Percentiles rank a stretch among this genome's conserved stretches.
Conservation (phyloP, 2,888 invertebrate species). For the Napeogenes sylphis region DNA sequence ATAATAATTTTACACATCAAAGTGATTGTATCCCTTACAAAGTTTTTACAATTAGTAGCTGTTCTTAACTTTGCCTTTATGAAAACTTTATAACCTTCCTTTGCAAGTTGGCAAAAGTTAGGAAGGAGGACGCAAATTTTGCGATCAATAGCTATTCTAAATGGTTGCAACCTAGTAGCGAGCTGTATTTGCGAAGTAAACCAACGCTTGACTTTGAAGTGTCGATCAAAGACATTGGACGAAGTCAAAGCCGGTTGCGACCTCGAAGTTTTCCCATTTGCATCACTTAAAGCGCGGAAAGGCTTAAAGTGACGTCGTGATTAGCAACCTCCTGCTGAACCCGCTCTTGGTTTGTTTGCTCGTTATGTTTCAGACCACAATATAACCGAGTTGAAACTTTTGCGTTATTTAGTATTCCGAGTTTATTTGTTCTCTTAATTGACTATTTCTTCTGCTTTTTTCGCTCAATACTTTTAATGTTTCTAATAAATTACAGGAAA, state of each 20-base stretch:
- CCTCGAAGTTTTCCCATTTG: constrained; percentile 69
- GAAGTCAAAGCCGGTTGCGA: constrained; percentile 61
- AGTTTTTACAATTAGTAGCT: too few species aligned
- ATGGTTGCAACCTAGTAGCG: constrained; percentile 24
- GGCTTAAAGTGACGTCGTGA: constrained; percentile 60
- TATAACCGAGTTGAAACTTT: constrained; percentile 22
- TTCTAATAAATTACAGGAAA: too few species aligned
- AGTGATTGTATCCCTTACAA: too few species aligned
- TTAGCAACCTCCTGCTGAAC: constrained; percentile 41
- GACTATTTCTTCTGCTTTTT: background rate
- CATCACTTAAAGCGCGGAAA: constrained; percentile 65
- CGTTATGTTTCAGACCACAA: constrained; percentile 24
- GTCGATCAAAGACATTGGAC: constrained; percentile 66
- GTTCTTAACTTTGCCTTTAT: constrained; percentile 13
- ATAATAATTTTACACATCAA: too few species aligned
- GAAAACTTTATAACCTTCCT: constrained; percentile 20
- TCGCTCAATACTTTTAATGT: background rate
- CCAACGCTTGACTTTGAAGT: constrained; percentile 53
- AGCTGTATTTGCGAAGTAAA: constrained; percentile 32
- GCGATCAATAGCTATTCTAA: constrained; percentile 27
- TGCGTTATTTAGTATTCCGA: constrained; percentile 7
- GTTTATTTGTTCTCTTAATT: constrained; percentile 6
- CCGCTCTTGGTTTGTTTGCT: constrained; percentile 31
- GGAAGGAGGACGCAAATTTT: constrained; percentile 25
- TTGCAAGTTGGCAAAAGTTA: constrained; percentile 23